Conservation (phyloP, 1,140 invertebrate species). For the Oncopodura yosiiana region DNA sequence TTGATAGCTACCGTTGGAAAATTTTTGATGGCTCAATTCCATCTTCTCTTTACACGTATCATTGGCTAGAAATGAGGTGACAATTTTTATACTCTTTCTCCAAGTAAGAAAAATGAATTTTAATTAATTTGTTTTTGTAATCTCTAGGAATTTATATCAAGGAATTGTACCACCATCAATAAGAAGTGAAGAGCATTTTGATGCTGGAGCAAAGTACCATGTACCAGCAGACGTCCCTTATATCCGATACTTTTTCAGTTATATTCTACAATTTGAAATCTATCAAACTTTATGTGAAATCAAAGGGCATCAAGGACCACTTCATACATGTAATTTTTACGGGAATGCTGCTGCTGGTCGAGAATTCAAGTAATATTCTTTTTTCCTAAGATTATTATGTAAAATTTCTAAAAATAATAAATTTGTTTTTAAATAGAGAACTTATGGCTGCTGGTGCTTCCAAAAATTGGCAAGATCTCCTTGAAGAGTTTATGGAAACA, state of each 20-base stretch:
- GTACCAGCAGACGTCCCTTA: slow-evolving; percentile 49
- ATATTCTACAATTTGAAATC: slow-evolving; percentile 83
- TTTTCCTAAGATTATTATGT: background rate
- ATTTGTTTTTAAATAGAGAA: slow-evolving; percentile 46
- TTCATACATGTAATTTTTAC: slow-evolving; percentile 74
- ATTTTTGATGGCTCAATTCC: background rate
- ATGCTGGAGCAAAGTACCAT: slow-evolving; percentile 82
- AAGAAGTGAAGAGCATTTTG: slow-evolving; percentile 72
- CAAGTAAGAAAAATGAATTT: too few relatives aligned
- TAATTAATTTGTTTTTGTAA: slow-evolving; percentile 1
- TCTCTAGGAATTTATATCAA: slow-evolving; percentile 60
- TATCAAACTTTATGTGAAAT: slow-evolving; percentile 69
- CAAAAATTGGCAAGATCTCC: slow-evolving; percentile 68
- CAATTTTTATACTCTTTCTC: too few relatives aligned
- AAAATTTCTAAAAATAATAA: background rate
- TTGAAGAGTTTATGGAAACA: slow-evolving; percentile 62
- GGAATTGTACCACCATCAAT: slow-evolving; percentile 73
- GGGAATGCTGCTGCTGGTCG: slow-evolving; percentile 3
- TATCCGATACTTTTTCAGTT: slow-evolving; percentile 81
- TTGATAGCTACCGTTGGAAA: slow-evolving; percentile 3
- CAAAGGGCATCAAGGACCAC: slow-evolving; percentile 65
- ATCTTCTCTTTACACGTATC: background rate
- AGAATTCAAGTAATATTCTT: background rate
- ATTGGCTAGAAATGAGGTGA: background rate
- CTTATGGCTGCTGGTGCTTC: slow-evolving; percentile 77